Evolutionary conservation across 1,140 invertebrate genomes (phyloP), one percentile per base, ranked within the genome.

Genomic region (Zaprionus kolodkinae): DNA sequence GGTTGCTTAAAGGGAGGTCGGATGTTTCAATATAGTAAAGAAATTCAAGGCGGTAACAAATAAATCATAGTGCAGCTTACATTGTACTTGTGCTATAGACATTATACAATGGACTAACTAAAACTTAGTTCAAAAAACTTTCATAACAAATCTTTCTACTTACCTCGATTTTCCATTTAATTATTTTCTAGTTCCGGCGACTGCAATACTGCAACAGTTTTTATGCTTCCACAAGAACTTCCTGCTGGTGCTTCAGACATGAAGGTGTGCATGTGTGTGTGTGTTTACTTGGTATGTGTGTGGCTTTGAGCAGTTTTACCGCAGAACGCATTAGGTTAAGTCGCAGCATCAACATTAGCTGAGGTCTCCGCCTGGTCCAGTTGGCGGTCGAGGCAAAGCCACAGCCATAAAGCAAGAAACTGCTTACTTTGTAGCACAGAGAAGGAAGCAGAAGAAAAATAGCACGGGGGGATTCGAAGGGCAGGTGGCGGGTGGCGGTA

Each of bases 281-380:
- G 15, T 25, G 45, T 21, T 10, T 50, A 10, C 10, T 10, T 25
- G 45, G 15, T 25, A 17, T 21, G 17, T 50, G 45, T 50, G 45
- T 25, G 17, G 45, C 45, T 50, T 50, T 50, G 17, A 50, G 10
- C 17, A 50, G 17, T 25, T 50, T 50, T 25, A 66, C 63, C 63
- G 15, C 63, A 66, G 56, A 56, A 66, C 38, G 63, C 63, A 66
- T 66, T 66, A 66, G 36, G 11, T 30, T 35, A 27, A 56, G 17
- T 25, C 61, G 1, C 17, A 36, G 36, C 48, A 30, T 15, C 21
- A 40, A 27, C 52, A 43, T 65, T 65, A 65, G 63, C 52, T 30
- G 10, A 56, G 62, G 45, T 52, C 17, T 21, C 21, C 25, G 43
- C 7, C 13, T 5, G 59, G 13, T 45, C n/a, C 30, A 50, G 30